phyloP scores from a whole-genome alignment of 2,113 vertebrate species.

The Perca flavescens region DNA sequence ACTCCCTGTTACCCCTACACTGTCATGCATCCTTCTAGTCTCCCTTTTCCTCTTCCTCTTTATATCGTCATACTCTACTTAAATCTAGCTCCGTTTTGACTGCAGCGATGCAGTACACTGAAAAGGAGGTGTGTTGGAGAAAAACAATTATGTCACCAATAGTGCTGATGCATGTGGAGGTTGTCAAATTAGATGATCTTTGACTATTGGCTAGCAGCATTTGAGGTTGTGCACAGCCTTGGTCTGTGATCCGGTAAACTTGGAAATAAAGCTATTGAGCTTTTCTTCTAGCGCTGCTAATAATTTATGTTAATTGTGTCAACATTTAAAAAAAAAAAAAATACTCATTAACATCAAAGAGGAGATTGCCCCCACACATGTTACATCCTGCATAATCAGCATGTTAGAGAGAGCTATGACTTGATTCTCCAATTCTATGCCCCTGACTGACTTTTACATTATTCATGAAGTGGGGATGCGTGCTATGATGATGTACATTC shows the following conservation, averaged over 20 bases:
- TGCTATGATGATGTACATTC: slow-evolving; percentile 24
- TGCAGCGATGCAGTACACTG: slow-evolving; percentile 25
- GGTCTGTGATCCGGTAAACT: background rate
- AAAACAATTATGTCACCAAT: background rate
- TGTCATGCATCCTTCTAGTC: background rate
- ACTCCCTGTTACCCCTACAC: background rate
- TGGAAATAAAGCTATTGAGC: background rate
- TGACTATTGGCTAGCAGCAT: background rate
- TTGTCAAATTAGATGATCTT: background rate
- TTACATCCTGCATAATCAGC: slow-evolving; percentile 12
- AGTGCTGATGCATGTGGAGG: background rate
- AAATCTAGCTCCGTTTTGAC: slow-evolving; percentile 10
- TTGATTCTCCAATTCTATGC: slow-evolving; percentile 5
- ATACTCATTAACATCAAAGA: background rate
- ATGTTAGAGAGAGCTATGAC: background rate
- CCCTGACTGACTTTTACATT: slow-evolving; percentile 48
- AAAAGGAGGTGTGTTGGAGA: background rate
- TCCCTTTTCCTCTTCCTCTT: background rate
- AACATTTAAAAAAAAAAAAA: background rate
- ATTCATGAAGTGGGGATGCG: slow-evolving; percentile 53
- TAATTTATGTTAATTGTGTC: slow-evolving; percentile 34
- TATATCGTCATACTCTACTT: background rate
- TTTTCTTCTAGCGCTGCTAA: background rate
- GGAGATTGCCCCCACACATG: background rate
- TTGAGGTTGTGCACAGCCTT: background rate